These are phyloP conservation scores for Coptodon bakossiorum DNA, from an alignment of 2,113 vertebrate species.

Conservation along the genomic window DNA sequence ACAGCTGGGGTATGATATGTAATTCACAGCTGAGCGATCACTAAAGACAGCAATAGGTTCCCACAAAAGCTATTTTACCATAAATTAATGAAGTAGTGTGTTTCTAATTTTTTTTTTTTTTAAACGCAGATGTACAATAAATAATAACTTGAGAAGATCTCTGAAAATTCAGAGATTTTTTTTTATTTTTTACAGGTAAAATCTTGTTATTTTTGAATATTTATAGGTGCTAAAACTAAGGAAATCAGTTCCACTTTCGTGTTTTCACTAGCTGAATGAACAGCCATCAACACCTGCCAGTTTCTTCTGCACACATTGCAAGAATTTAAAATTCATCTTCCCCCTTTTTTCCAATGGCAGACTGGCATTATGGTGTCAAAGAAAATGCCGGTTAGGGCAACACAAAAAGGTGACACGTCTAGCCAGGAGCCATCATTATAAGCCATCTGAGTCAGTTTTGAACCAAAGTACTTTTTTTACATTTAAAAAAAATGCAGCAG, in stretches of 20 bases:
- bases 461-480: neutral
- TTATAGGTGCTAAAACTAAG: neutral
- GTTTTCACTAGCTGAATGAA: constrained; percentile 1
- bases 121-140: neutral
- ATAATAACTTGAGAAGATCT: neutral
- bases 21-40: constrained; percentile 3
- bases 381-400: constrained; percentile 40
- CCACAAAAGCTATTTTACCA: neutral
- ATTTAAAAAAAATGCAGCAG: neutral
- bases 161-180: neutral
- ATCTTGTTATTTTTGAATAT: neutral
- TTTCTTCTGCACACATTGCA: neutral
- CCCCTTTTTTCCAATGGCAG: constrained; percentile 29
- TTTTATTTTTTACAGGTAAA: neutral
- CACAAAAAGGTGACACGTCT: constrained; percentile 29
- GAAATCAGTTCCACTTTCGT: neutral
- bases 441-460: constrained; percentile 1
- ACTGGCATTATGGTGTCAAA: constrained; percentile 35
- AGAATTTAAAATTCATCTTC: constrained; percentile 16
- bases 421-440: constrained; percentile 21
- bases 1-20: neutral
- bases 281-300: constrained; percentile 9
- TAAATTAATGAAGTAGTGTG: neutral
- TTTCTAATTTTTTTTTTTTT: neutral
- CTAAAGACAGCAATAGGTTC: neutral